phyloP scores from a whole-genome alignment of 2,113 vertebrate genomes.

The Larimichthys crocea region DNA sequence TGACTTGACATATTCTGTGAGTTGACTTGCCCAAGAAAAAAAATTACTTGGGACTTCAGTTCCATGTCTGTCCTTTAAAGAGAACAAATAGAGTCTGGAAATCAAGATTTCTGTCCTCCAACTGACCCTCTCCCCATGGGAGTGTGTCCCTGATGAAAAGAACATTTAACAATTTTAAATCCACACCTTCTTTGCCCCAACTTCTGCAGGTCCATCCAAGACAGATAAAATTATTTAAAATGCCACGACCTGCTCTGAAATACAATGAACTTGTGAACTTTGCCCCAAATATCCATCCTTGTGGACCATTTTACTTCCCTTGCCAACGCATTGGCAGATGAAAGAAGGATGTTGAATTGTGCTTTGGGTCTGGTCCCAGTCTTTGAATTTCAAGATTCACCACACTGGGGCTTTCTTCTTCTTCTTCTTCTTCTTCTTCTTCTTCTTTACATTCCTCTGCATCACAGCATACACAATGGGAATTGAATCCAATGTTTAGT shows the following conservation, averaged over 20 bases:
- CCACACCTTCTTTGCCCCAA: neutral
- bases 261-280: constrained; percentile 64
- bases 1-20: no score
- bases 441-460: constrained; percentile 12
- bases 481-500: constrained; percentile 38
- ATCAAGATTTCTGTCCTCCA: constrained; percentile 18
- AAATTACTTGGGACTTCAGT: no score
- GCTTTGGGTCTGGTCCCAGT: constrained; percentile 45
- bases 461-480: constrained; percentile 5
- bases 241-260: constrained; percentile 42
- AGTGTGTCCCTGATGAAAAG: constrained; percentile 5
- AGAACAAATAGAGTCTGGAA: constrained; percentile 16
- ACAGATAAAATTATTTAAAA: constrained; percentile 60
- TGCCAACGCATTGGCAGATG: constrained; percentile 37
- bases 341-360: constrained; percentile 48
- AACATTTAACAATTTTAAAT: constrained; percentile 36
- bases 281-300: constrained; percentile 29
- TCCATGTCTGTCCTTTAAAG: no score
- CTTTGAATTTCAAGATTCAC: constrained; percentile 35
- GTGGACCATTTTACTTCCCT: constrained; percentile 18
- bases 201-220: constrained; percentile 25
- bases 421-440: constrained; percentile 18
- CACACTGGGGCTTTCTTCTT: neutral
- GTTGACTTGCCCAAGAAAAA: no score
- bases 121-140: neutral